phyloP scores from a whole-genome alignment of 2,797 vertebrate genomes.

The Dicrostonyx torquatus region DNA sequence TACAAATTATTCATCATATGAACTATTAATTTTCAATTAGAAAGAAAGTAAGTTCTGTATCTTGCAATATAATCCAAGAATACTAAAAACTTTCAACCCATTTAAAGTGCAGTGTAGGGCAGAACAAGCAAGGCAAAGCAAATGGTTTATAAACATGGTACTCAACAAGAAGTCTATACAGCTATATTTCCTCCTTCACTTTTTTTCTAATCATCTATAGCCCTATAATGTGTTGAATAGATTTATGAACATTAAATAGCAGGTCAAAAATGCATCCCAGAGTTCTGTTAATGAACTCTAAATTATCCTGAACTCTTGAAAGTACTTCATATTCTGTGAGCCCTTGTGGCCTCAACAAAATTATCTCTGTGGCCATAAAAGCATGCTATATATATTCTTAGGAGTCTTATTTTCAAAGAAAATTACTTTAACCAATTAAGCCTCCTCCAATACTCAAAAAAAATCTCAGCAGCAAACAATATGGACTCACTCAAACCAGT shows the following conservation, averaged over 20 bases:
- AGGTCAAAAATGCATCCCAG: constrained; percentile 63
- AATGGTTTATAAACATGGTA: constrained; percentile 60
- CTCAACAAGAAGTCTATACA: constrained; percentile 59
- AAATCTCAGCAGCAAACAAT: constrained; percentile 71
- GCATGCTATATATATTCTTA: constrained; percentile 58
- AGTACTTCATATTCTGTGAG: constrained; percentile 48
- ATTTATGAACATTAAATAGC: constrained; percentile 59
- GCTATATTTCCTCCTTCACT: constrained; percentile 40
- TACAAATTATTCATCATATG: not conserved
- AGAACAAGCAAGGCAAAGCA: constrained; percentile 63
- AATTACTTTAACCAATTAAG: constrained; percentile 71
- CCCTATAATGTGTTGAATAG: constrained; percentile 52
- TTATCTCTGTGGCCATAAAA: constrained; percentile 55
- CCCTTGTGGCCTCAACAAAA: constrained; percentile 53
- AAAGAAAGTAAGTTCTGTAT: not conserved
- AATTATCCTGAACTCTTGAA: constrained; percentile 51
- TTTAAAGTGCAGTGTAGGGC: constrained; percentile 31
- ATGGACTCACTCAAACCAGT: constrained; percentile 64
- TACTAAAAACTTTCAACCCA: not conserved
- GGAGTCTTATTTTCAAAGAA: constrained; percentile 67
- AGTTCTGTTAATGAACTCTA: constrained; percentile 48
- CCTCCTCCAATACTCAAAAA: constrained; percentile 64
- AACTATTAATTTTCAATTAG: not conserved
- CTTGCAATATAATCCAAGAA: not conserved
- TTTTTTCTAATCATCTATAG: not conserved